Evolutionary conservation across 2,888 invertebrate genomes (phyloP), one percentile per base, ranked within the genome.

Genomic region (Scrobipalpa atriplicella): DNA sequence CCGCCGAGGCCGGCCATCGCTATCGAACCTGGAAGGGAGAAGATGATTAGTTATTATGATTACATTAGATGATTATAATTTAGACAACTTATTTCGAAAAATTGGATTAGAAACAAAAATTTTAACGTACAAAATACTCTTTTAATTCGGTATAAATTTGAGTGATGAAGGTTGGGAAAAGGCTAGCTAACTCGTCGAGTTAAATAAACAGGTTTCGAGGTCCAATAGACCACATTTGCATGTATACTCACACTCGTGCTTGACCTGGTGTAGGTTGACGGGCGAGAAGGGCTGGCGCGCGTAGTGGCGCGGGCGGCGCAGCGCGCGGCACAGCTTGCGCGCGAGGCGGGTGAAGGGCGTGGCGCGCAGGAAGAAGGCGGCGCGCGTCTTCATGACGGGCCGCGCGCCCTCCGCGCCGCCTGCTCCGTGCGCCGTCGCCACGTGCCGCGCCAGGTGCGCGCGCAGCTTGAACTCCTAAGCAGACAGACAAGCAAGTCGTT

Each of bases 371-470:
- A 98, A 98, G 93, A 99, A 99, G 69, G 99, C 98, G 74, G 98
- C 98, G 81, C 99, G 95, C 65, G 99, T 99, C 93, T 99, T 99
- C 98, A 98, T 98, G 60, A 99, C 98, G 65, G 99, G 98, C 67
- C 98, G 94, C 68, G 98, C 90, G 83, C 91, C 91, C 81, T 86
- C 63, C 18, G 43, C 62, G n/a, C 43, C 91, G 80, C 79, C 97
- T 93, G 76, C 91, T 68, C 97, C 97, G 91, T 99, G 99, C 67
- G 97, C 97, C 75, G 97, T 97, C 67, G 98, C 98, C 90, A 98
- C 97, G 93, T 99, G 99, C 70, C 98, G 95, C 70, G 97, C 97
- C 77, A 99, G 94, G 89, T 99, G 98, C 69, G 98, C 97, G 93
- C 98, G 99, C 78, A 98, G 90, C 87, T 98, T 98, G 92, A 99